Percentiles rank a stretch among this genome's conserved stretches.
Conservation (phyloP, 2,113 vertebrate genomes). For the Petrocephalus zakoni region DNA sequence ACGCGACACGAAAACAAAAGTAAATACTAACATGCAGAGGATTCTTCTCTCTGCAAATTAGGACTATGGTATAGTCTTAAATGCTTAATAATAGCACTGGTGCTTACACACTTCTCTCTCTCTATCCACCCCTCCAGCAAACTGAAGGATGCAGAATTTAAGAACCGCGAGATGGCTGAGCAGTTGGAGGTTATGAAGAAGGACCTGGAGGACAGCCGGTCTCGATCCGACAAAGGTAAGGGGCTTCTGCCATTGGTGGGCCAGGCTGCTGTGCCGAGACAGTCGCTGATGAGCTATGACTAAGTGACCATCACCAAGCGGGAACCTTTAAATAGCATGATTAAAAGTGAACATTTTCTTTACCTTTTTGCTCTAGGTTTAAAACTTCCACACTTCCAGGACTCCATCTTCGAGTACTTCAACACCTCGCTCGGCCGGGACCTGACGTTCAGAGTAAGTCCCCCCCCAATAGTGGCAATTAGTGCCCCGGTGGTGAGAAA, state of each 20-base stretch:
- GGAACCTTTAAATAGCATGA: neutral
- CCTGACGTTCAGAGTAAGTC: conserved; percentile 87
- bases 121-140: conserved; percentile 64
- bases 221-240: conserved; percentile 75
- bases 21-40: neutral
- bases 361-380: conserved; percentile 63
- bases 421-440: conserved; percentile 92
- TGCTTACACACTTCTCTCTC: neutral
- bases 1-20: neutral
- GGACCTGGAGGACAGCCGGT: conserved; percentile 80
- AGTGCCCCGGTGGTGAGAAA: neutral
- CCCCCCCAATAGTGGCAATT: neutral
- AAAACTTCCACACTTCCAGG: conserved; percentile 90
- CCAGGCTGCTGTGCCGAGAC: neutral
- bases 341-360: neutral
- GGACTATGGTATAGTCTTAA: no score
- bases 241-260: neutral
- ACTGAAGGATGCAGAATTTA: conserved; percentile 80
- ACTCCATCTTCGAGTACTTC: conserved; percentile 96
- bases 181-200: conserved; percentile 83
- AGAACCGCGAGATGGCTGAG: conserved; percentile 71
- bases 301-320: neutral
- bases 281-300: neutral
- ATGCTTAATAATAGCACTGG: neutral
- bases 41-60: neutral